A percentile compares a stretch with the other conserved stretches of the same genome.
Conservation (phyloP, 2,797 vertebrate species). For the Coregonus sp. region DNA sequence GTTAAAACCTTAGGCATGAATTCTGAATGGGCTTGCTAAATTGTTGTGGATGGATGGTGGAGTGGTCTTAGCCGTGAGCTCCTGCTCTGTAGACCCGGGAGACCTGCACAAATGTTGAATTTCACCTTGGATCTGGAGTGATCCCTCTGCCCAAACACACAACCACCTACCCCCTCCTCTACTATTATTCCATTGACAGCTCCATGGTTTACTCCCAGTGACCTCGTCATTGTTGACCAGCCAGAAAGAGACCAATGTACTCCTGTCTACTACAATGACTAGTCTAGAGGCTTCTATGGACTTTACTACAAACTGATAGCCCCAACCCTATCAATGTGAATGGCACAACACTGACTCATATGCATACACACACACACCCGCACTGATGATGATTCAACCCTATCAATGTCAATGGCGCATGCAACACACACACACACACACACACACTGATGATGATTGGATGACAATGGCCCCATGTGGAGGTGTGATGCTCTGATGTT, state of each 20-base stretch:
- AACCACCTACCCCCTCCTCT: not conserved
- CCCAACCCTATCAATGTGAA: conserved; percentile 32
- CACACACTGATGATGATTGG: not conserved
- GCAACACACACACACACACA: no score
- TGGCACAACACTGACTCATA: conserved; percentile 11
- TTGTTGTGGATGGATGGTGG: no score
- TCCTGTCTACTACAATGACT: conserved; percentile 27
- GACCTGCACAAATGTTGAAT: no score
- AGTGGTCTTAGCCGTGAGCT: no score
- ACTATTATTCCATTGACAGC: conserved; percentile 21
- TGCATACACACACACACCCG: no score
- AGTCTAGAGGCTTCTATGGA: conserved; percentile 14
- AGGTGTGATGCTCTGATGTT: not conserved
- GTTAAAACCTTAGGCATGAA: no score
- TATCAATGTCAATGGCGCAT: not conserved
- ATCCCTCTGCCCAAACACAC: no score
- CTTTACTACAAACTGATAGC: conserved; percentile 42
- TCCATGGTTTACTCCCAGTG: conserved; percentile 1
- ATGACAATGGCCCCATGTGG: not conserved
- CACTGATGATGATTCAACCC: no score
- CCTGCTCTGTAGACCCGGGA: no score
- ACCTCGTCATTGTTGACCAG: conserved; percentile 10
- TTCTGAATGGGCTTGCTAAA: no score
- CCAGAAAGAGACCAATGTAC: conserved; percentile 14
- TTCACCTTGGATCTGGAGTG: no score